Evolutionary conservation across 2,113 vertebrate genomes (phyloP).

Genomic region (Gasterosteus nipponicus): DNA sequence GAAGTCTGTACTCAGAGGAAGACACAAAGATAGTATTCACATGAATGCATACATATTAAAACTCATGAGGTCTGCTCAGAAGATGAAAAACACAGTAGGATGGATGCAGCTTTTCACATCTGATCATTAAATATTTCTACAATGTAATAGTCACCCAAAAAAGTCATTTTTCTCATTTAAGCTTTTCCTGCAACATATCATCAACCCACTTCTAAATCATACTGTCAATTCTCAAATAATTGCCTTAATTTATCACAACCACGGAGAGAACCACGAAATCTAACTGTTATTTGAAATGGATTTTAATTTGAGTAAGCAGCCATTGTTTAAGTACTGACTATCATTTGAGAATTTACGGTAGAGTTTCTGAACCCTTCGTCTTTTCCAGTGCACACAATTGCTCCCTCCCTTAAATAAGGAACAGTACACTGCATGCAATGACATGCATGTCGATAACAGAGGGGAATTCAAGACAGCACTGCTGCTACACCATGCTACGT

Average conservation of each 20-base stretch:
- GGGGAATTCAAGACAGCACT: conserved; percentile 61
- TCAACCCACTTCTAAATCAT: conserved; percentile 18
- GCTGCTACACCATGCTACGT: conserved; percentile 78
- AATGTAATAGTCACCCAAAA: background rate
- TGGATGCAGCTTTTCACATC: background rate
- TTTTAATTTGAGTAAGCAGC: background rate
- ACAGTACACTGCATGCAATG: conserved; percentile 65
- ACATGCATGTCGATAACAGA: conserved; percentile 70
- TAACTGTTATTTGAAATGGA: background rate
- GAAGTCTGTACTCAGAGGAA: conserved; percentile 84
- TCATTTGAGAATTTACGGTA: conserved; percentile 57
- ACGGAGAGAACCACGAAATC: background rate
- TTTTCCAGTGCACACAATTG: background rate
- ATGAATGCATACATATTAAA: conserved; percentile 17
- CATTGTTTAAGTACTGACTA: background rate
- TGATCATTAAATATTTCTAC: background rate
- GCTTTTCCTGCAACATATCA: conserved; percentile 4
- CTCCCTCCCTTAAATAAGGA: conserved; percentile 14
- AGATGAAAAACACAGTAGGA: background rate
- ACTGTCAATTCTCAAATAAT: conserved; percentile 58
- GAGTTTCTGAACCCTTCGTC: conserved; percentile 1
- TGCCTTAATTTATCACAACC: conserved; percentile 8
- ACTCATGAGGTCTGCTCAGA: conserved; percentile 14
- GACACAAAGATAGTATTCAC: conserved; percentile 21
- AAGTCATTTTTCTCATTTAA: conserved; percentile 7